phyloP scores from a whole-genome alignment of 2,888 invertebrate genomes.

The Ecliptopera silaceata region DNA sequence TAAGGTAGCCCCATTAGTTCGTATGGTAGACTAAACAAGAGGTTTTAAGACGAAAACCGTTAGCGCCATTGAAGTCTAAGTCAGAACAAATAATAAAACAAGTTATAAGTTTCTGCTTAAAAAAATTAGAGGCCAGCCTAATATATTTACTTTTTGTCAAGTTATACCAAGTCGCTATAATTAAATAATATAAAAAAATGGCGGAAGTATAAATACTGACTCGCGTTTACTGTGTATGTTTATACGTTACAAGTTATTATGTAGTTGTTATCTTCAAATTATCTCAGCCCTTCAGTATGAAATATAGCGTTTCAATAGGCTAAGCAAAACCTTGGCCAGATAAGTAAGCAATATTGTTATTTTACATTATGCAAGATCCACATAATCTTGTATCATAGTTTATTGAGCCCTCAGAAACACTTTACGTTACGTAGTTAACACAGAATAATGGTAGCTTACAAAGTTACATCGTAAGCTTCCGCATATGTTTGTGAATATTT shows the following conservation, averaged over 20 bases:
- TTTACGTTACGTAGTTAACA: neutral
- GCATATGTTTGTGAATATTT: conserved; percentile 20
- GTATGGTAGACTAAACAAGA: conserved; percentile 7
- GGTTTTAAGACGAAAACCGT: conserved; percentile 1
- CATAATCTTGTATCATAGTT: neutral
- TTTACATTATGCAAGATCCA: neutral
- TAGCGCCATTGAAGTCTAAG: neutral
- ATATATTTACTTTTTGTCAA: no score
- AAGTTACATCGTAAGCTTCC: conserved; percentile 22
- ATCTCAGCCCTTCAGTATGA: neutral
- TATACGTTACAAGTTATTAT: neutral
- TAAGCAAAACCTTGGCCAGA: neutral
- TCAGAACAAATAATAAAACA: conserved; percentile 13
- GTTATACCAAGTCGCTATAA: no score
- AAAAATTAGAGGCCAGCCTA: no score
- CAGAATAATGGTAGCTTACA: conserved; percentile 1
- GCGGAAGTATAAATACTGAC: neutral
- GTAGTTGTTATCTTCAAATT: neutral
- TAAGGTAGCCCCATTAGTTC: neutral
- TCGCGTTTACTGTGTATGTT: neutral
- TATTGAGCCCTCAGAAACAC: neutral
- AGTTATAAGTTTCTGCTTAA: neutral
- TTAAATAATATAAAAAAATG: neutral
- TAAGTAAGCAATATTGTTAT: neutral
- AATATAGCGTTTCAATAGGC: neutral